phyloP scores from a whole-genome alignment of 2,888 invertebrate genomes.

The Trachelus troglodyta region DNA sequence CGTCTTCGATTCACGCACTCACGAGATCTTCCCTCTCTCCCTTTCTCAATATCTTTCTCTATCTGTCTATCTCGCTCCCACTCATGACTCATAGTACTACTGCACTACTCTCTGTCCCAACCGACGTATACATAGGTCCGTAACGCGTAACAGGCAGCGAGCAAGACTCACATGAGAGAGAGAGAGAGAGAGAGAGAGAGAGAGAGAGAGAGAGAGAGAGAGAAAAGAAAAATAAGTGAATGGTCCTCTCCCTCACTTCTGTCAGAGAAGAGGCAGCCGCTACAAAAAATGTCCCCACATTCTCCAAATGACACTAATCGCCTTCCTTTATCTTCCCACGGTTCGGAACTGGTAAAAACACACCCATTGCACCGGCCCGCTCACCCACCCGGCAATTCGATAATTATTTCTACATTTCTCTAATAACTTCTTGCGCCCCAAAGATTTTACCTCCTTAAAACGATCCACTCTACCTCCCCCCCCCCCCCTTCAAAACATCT shows the following conservation, averaged over 20 bases:
- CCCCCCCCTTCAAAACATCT: slow-evolving; percentile 5
- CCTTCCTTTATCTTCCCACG: slow-evolving; percentile 66
- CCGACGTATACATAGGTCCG: not conserved
- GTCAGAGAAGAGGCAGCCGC: slow-evolving; percentile 1
- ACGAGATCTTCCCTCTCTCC: not conserved
- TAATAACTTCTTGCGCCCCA: slow-evolving; percentile 51
- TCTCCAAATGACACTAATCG: slow-evolving; percentile 66
- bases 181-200: not conserved
- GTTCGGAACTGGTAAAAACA: slow-evolving; percentile 58
- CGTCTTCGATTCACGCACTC: not conserved
- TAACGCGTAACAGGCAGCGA: not conserved
- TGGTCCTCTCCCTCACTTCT: not conserved
- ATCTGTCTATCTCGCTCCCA: not conserved
- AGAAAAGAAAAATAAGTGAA: not conserved
- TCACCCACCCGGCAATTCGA: slow-evolving; percentile 55
- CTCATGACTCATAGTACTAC: not conserved
- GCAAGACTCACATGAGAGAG: not conserved
- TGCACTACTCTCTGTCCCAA: not conserved
- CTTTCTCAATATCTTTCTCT: not conserved
- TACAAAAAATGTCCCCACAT: slow-evolving; percentile 57
- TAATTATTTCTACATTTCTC: slow-evolving; percentile 62
- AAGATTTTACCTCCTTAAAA: slow-evolving; percentile 13
- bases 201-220: not conserved
- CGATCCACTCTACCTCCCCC: slow-evolving; percentile 8
- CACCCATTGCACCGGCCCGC: slow-evolving; percentile 25